A percentile compares a stretch with the other conserved stretches of the same genome.
These are phyloP conservation scores for Climacteris rufus DNA, from an alignment of 2,113 vertebrate species.

Conservation along the genomic window DNA sequence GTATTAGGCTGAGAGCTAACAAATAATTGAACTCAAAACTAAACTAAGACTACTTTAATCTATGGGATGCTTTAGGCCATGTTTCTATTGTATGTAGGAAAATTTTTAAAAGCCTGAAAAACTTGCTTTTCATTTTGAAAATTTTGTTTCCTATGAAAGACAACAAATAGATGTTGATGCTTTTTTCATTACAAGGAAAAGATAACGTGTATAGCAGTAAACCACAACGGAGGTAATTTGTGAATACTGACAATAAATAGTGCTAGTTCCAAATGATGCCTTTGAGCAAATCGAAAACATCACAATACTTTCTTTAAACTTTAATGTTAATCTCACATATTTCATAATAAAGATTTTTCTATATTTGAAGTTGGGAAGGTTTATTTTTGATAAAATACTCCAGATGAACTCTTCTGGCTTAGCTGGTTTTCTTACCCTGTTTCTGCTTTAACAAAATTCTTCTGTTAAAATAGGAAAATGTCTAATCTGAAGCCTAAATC, in stretches of 20 bases:
- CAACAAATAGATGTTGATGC: not conserved
- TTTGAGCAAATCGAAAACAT: not conserved
- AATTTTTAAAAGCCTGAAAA: not conserved
- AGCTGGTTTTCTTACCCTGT: not conserved
- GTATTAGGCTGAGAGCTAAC: slow-evolving; percentile 1
- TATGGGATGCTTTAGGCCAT: not conserved
- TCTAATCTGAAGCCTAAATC: not conserved
- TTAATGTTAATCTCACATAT: not conserved
- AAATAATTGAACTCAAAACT: not conserved
- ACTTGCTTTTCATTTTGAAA: not conserved
- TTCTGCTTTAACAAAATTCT: not conserved
- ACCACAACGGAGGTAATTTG: not conserved
- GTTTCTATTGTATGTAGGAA: not conserved
- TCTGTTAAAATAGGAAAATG: not conserved
- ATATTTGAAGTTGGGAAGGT: not conserved
- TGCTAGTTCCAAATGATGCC: not conserved
- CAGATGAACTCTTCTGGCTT: not conserved
- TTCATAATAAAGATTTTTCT: not conserved
- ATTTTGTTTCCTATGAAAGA: not conserved
- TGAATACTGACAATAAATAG: not conserved
- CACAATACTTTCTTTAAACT: not conserved
- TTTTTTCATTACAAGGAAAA: not conserved
- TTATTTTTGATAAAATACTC: not conserved
- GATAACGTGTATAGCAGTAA: not conserved
- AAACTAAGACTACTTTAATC: not conserved